Conservation (phyloP, 1,140 invertebrate species). For the Teleogryllus occipitalis region DNA sequence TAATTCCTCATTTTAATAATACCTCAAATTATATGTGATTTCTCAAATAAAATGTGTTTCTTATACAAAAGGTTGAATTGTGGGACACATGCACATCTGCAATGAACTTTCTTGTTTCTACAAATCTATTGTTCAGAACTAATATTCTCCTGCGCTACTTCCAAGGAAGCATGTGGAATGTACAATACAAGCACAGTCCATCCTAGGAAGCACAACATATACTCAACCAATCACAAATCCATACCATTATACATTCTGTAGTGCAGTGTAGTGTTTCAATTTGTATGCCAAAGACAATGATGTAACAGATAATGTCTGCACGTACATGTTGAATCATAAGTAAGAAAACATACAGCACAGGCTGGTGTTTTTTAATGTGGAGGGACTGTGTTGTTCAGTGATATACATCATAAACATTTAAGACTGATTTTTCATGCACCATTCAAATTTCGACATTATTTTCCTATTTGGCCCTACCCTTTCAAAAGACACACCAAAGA, state of each 20-base stretch:
- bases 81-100: not conserved
- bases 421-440: not conserved
- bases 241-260: not conserved
- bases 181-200: slow-evolving; percentile 1
- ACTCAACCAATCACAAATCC: not conserved
- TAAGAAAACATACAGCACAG: no score
- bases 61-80: not conserved
- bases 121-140: no score
- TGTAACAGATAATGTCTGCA: no score
- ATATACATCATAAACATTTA: not conserved
- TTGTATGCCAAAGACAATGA: no score
- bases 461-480: no score
- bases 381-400: not conserved
- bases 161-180: not conserved
- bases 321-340: no score
- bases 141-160: not conserved
- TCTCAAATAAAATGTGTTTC: not conserved
- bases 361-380: no score
- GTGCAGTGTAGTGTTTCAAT: not conserved
- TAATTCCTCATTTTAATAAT: no score
- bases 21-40: not conserved
- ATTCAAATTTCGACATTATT: not conserved
- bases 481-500: no score
- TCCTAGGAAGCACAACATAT: not conserved
- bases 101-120: not conserved